Evolutionary conservation across 1,140 invertebrate species (phyloP).

Genomic region (Plodia interpunctella): DNA sequence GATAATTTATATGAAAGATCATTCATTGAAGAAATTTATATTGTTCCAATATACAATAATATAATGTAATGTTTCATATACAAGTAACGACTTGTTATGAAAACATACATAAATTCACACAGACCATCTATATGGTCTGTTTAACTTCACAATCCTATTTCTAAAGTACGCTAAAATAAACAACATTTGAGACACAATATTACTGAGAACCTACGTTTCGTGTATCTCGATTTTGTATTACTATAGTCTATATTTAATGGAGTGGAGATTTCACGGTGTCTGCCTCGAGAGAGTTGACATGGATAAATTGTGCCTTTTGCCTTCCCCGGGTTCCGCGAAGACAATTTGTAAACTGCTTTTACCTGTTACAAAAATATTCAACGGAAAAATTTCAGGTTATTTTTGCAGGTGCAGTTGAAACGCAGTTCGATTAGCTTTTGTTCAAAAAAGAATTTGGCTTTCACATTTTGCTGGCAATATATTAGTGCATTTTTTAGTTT

Average conservation of each 20-base stretch:
- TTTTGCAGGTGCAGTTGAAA: not conserved
- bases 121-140: no score
- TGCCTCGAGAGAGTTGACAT: constrained; percentile 36
- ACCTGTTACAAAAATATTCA: constrained; percentile 19
- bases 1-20: no score
- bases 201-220: not conserved
- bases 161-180: not conserved
- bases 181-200: not conserved
- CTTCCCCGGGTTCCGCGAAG: not conserved
- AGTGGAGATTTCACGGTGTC: constrained; percentile 41
- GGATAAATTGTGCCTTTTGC: constrained; percentile 39
- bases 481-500: no score
- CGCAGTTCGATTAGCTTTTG: no score
- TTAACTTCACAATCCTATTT: no score
- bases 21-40: no score
- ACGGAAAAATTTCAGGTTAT: not conserved
- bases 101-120: no score
- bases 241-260: constrained; percentile 32
- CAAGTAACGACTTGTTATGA: no score
- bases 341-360: constrained; percentile 11
- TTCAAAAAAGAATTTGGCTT: no score
- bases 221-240: constrained; percentile 9
- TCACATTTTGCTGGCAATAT: no score
- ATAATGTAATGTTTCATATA: no score
- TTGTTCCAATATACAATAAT: no score